Conservation (phyloP, 2,888 invertebrate genomes). For the Glyphotaelius pellucidus region DNA sequence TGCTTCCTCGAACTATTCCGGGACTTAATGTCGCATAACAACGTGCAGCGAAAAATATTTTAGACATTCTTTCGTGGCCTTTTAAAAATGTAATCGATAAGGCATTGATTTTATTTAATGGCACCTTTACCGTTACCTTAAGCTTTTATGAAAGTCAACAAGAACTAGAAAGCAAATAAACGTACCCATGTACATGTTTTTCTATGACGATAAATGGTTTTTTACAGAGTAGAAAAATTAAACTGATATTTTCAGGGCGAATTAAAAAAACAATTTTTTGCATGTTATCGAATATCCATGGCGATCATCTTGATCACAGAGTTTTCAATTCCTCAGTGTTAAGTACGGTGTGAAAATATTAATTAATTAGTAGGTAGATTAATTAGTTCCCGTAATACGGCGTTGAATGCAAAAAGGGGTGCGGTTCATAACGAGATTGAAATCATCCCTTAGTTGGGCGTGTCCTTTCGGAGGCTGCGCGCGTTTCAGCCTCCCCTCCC, state of each 20-base stretch:
- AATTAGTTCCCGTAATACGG: neutral
- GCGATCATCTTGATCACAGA: no score
- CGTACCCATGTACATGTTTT: no score
- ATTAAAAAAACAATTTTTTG: no score
- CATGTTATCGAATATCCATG: no score
- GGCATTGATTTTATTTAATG: neutral
- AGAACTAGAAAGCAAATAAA: neutral
- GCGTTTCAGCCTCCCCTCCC: constrained; percentile 57
- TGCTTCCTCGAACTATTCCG: neutral
- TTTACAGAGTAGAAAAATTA: no score
- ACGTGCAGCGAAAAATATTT: neutral
- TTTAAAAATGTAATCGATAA: neutral
- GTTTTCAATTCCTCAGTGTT: no score
- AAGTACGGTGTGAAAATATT: neutral
- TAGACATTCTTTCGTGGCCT: neutral
- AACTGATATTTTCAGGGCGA: no score
- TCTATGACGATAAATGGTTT: no score
- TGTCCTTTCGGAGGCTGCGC: constrained; percentile 65
- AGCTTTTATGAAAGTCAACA: neutral
- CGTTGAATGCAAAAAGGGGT: constrained; percentile 42
- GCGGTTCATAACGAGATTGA: constrained; percentile 47
- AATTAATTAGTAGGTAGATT: neutral
- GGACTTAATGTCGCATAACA: neutral
- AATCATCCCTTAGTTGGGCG: constrained; percentile 57
- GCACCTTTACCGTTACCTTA: neutral